Evolutionary conservation across 2,888 invertebrate genomes (phyloP), one percentile per base, ranked within the genome.

Genomic region (Ephialtes manifestator): DNA sequence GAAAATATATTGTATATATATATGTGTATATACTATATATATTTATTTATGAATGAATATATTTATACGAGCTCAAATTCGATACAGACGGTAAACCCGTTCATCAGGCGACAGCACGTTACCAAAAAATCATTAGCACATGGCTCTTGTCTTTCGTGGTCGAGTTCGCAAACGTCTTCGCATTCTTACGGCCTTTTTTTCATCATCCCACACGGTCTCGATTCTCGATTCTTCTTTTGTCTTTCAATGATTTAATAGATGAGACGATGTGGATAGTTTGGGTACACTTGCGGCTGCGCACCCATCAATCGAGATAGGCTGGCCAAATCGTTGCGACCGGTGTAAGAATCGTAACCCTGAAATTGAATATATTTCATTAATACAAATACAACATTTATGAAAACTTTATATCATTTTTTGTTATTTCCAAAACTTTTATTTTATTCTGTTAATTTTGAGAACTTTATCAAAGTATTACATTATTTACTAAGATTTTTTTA

Each of bases 341-440:
- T 84, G 83, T 93, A 93, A 5, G 90, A 87, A 74, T 93, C 92
- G 86, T 93, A 93, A 39, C 87, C 89, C 93, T 93, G 89, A 8
- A 43, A 20, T 28, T 68, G 7, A 31, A 67, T 60, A n/a, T 18
- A 46, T 55, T 48, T 65, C n/a, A 67, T 67, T 43, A 18, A 46
- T 15, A 28, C 0, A 68, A 39, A 8, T 39, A 8, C 8, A 39
- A 39, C 0, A 39, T 39, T 39, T 39, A 2, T 35, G 7, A 35
- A 35, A 35, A 35, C 7, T 7, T 35, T 35, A 35, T 35, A 35
- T 35, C 1, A 7, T 35, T 35, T 35, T 7, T 4, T 24, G 2
- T 2, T 2, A 24, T 24, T 24, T 24, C 24, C 24, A 24, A 24
- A 24, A 24, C 1, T 24, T 24, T 24, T 24, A 24, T 24, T 24